Conservation (phyloP, 53 echinoderm and acorn worm genomes). For the Henricia sp. region DNA sequence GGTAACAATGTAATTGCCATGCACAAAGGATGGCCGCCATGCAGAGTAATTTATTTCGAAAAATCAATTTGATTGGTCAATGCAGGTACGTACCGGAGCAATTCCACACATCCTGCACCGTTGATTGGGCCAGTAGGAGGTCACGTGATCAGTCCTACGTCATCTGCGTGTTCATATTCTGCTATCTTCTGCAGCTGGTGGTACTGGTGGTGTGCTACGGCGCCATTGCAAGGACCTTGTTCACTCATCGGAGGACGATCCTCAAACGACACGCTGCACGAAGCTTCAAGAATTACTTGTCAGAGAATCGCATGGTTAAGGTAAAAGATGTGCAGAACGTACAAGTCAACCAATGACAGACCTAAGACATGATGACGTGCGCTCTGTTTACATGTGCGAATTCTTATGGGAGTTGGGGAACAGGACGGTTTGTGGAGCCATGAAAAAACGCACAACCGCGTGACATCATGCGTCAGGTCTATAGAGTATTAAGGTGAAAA, state of each 20-base stretch:
- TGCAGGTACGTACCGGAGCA: constrained; percentile 72
- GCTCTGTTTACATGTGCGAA: too few species aligned
- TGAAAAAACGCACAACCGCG: too few species aligned
- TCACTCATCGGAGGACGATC: constrained; percentile 35
- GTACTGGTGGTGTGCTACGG: constrained; percentile 51
- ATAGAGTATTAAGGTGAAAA: too few species aligned
- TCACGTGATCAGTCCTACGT: constrained; percentile 44
- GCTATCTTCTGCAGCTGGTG: constrained; percentile 27
- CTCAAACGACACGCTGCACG: constrained; percentile 13
- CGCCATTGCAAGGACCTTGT: constrained; percentile 58
- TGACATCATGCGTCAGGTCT: too few species aligned
- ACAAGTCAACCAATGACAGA: too few species aligned
- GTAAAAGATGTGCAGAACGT: too few species aligned
- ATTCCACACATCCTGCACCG: constrained; percentile 68
- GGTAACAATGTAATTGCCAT: too few species aligned
- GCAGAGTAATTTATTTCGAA: too few species aligned
- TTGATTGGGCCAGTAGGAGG: constrained; percentile 55
- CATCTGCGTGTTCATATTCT: constrained; percentile 33
- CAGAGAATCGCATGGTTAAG: constrained; percentile 67
- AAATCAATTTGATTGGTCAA: background rate
- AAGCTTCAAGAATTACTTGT: constrained; percentile 43
- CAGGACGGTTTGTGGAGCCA: too few species aligned
- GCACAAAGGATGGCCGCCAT: too few species aligned
- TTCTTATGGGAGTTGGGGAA: too few species aligned
- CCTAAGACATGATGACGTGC: too few species aligned